Conservation (phyloP, 35 echinoderm and acorn worm genomes). For the Amphiura filiformis region DNA sequence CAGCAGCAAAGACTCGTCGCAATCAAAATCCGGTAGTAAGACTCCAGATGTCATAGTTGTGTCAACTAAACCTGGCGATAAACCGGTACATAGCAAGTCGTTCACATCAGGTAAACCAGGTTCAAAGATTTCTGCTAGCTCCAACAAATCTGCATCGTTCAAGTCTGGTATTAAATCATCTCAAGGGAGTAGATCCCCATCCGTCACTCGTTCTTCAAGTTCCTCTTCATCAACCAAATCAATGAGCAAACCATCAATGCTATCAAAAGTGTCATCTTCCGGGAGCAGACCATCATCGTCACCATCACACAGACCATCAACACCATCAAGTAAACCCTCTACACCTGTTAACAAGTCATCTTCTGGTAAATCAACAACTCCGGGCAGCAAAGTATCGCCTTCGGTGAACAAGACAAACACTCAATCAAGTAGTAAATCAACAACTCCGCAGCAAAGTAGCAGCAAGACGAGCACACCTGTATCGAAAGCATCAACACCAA, state of each 20-base stretch:
- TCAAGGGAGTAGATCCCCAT: not conserved
- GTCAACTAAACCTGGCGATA: not conserved
- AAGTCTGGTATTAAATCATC: not conserved
- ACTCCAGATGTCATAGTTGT: not conserved
- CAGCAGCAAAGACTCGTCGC: not conserved
- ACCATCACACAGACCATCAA: not conserved
- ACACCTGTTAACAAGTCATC: conserved; percentile 9
- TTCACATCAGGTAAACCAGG: not conserved
- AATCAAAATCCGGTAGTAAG: not conserved
- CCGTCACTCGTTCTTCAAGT: not conserved
- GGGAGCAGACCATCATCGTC: not conserved
- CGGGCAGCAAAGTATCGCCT: not conserved
- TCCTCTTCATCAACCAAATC: not conserved
- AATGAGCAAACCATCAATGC: not conserved
- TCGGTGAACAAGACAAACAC: not conserved
- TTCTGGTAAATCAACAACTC: not conserved
- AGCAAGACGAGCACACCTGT: not conserved
- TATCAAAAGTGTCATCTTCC: not conserved
- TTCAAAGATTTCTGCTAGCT: not conserved
- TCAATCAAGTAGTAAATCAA: not conserved
- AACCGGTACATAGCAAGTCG: not conserved
- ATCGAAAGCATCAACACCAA: not conserved
- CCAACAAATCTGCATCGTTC: not conserved
- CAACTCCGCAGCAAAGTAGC: conserved; percentile 9
- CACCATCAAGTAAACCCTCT: not conserved